Percentiles rank a stretch among this genome's conserved stretches.
Evolutionary conservation across 2,113 vertebrate species (phyloP).

Genomic region (Genyomyrus donnyi): DNA sequence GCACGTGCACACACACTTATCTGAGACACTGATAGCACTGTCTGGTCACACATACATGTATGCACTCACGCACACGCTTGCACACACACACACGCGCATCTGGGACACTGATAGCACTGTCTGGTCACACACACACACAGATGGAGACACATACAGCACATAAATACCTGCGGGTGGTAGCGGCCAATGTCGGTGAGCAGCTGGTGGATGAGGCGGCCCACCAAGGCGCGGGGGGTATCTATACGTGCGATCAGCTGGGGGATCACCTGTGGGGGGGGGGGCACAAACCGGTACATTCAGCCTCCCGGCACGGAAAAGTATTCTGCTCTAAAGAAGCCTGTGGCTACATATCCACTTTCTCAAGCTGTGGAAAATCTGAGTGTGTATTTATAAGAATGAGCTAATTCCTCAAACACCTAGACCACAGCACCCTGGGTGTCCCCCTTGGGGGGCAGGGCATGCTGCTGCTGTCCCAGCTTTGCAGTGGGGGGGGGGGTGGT

Average conservation of each 20-base stretch:
- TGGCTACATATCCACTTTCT: neutral
- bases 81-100: neutral
- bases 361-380: neutral
- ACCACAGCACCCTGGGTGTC: neutral
- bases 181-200: conserved; percentile 93
- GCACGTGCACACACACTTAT: neutral
- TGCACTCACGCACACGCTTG: too few relatives aligned
- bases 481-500: too few relatives aligned
- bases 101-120: too few relatives aligned
- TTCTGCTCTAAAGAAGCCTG: neutral
- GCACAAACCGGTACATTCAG: too few relatives aligned
- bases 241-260: conserved; percentile 96
- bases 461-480: neutral
- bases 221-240: conserved; percentile 85
- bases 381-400: neutral
- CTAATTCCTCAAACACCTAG: neutral
- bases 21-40: neutral
- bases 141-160: neutral
- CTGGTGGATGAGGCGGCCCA: conserved; percentile 94
- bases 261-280: conserved; percentile 75
- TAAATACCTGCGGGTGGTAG: conserved; percentile 86
- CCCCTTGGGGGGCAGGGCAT: neutral
- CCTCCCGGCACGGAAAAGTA: neutral
- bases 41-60: too few relatives aligned
- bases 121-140: neutral